Evolutionary conservation across 2,888 invertebrate species (phyloP), one percentile per base, ranked within the genome.

Genomic region (Cheilosia urbana): DNA sequence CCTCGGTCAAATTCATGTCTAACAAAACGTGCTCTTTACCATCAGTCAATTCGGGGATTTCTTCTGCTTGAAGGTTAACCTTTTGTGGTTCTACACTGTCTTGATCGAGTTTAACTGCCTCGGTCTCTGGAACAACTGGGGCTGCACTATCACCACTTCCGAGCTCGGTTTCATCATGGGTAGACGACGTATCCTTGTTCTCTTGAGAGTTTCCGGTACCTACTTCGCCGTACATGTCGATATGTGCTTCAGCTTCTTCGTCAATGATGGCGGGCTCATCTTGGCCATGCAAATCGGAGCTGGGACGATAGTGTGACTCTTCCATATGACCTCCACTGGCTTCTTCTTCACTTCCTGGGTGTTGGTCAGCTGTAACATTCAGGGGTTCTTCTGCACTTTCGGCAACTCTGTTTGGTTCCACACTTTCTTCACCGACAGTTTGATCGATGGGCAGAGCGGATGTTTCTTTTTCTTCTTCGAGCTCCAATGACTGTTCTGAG

Each of bases 271-370:
- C 27, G 5, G 68, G 21, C 37, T 85, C 85, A 15, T 81, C 85
- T 21, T 71, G 85, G 11, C 62, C 42, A 58, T 76, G 55, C 2
- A 65, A 2, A 45, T 69, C 76, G 11, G 85, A 85, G 21, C 85
- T 85, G 34, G 85, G 85, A 2, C 85, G 58, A 15, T 76, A 81
- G 15, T 85, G 85, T 9, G 85, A 85, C 68, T 85, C 85, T 47
- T 85, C 85, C 63, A 85, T 66, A 4, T 55, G 68, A n/a, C 34
- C n/a, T 5, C 17, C 34, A 17, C 34, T 37, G 1, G 13, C 6
- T 11, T 51, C 17, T 40, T 40, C 65, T 17, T 47, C 55, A 11
- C 11, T 62, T 34, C n/a, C 13, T 42, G 57, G 9, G 11, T 63
- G 45, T 27, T 63, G 13, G 9, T 69, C 75, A 51, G 15, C 21